Evolutionary conservation across 2,797 vertebrate genomes (phyloP).

Genomic region (Paedocypris micromegethes): DNA sequence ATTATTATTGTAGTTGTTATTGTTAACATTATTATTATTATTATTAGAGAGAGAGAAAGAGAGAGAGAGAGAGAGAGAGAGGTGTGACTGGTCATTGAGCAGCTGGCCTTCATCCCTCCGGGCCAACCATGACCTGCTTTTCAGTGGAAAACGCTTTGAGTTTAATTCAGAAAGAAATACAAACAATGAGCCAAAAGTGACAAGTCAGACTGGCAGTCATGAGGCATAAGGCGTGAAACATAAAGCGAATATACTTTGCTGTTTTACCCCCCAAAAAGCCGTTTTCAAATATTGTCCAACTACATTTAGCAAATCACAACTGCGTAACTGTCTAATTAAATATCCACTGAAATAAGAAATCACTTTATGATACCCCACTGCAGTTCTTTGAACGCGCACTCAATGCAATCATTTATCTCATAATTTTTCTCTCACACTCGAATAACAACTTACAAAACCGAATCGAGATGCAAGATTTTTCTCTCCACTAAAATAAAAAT

Average conservation of each 20-base stretch:
- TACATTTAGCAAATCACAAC: neutral
- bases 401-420: constrained; percentile 36
- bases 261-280: constrained; percentile 3
- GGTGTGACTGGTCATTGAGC: constrained; percentile 66
- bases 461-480: constrained; percentile 65
- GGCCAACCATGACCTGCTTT: constrained; percentile 69
- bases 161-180: constrained; percentile 63
- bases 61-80: constrained; percentile 55
- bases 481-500: constrained; percentile 64
- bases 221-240: constrained; percentile 45
- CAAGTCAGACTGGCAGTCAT: constrained; percentile 54
- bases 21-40: no score
- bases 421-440: constrained; percentile 36
- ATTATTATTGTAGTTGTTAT: constrained; percentile 41
- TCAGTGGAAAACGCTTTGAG: constrained; percentile 61
- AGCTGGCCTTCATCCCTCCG: constrained; percentile 70
- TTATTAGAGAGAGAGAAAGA: constrained; percentile 49
- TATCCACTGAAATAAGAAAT: no score
- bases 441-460: constrained; percentile 49
- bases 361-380: no score
- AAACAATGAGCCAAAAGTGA: constrained; percentile 68
- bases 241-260: neutral
- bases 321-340: constrained; percentile 1
- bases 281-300: constrained; percentile 3
- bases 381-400: no score